Evolutionary conservation across 2,888 invertebrate species (phyloP).

Genomic region (Stictocephala bisonia): DNA sequence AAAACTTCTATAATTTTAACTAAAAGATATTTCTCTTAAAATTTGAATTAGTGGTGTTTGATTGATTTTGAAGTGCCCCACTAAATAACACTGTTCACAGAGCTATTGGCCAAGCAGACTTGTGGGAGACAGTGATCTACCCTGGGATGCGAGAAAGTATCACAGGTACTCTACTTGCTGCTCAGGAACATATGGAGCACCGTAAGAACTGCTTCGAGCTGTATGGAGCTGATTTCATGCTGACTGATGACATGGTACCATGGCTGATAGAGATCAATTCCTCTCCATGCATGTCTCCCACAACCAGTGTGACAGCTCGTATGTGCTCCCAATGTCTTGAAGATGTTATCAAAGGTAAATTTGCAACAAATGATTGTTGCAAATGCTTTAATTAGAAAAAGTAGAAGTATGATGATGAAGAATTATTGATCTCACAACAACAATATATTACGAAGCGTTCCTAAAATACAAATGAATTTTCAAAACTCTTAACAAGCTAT

Average conservation of each 20-base stretch:
- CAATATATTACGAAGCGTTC: too few species aligned
- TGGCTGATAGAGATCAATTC: constrained; percentile 96
- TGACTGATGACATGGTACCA: constrained; percentile 85
- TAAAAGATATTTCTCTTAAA: too few species aligned
- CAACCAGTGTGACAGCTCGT: constrained; percentile 84
- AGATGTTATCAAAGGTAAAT: constrained; percentile 85
- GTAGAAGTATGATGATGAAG: too few species aligned
- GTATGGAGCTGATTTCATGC: constrained; percentile 93
- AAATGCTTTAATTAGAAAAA: too few species aligned
- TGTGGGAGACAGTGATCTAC: constrained; percentile 82
- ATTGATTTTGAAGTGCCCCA: too few species aligned
- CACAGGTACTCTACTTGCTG: constrained; percentile 81
- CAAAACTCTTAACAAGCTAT: too few species aligned
- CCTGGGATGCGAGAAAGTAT: constrained; percentile 88
- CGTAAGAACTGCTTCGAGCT: constrained; percentile 85
- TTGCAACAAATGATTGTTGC: too few species aligned
- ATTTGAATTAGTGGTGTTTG: too few species aligned
- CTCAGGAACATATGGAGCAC: constrained; percentile 77
- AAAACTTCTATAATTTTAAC: too few species aligned
- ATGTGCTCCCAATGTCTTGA: constrained; percentile 85
- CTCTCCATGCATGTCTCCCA: constrained; percentile 83
- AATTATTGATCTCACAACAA: too few species aligned
- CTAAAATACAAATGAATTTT: too few species aligned
- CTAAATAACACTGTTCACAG: constrained; percentile 55
- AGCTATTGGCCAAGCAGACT: constrained; percentile 68